A percentile compares a stretch with the other conserved stretches of the same genome.
Conservation (phyloP, 1,140 invertebrate species). For the Lepidostoma basale region DNA sequence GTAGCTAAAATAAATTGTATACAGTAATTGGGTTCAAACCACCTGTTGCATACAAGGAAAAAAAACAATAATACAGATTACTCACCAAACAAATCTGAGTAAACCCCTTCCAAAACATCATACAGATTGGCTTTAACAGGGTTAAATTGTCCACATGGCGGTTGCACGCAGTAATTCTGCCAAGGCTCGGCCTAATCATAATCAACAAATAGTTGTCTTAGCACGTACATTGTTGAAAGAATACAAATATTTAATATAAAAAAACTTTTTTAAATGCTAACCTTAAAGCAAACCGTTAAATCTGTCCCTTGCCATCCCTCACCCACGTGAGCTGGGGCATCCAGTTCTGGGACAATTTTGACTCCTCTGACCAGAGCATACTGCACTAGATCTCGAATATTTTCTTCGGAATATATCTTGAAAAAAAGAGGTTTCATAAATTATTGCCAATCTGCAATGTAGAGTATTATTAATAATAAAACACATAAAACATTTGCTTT, state of each 20-base stretch:
- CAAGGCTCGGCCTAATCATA: slow-evolving; percentile 80
- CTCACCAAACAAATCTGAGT: slow-evolving; percentile 66
- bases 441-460: too few relatives aligned
- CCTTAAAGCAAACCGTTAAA: slow-evolving; percentile 70
- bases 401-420: too few relatives aligned
- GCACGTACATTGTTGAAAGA: slow-evolving; percentile 51
- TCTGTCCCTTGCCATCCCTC: slow-evolving; percentile 83
- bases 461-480: too few relatives aligned
- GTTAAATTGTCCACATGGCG: slow-evolving; percentile 86
- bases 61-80: background rate
- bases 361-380: slow-evolving; percentile 76
- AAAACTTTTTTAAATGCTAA: too few relatives aligned
- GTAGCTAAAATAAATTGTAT: too few relatives aligned
- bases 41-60: too few relatives aligned
- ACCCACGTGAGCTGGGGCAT: slow-evolving; percentile 88
- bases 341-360: slow-evolving; percentile 82
- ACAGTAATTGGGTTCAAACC: too few relatives aligned
- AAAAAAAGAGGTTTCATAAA: too few relatives aligned
- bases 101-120: slow-evolving; percentile 73
- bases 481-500: too few relatives aligned
- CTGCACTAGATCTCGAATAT: slow-evolving; percentile 67
- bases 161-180: slow-evolving; percentile 79
- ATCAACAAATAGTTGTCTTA: too few relatives aligned
- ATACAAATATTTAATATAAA: background rate
- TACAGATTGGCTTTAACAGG: slow-evolving; percentile 77